These are phyloP conservation scores for Sardinella longiceps DNA, from an alignment of 2,797 vertebrate species.

Conservation along the genomic window DNA sequence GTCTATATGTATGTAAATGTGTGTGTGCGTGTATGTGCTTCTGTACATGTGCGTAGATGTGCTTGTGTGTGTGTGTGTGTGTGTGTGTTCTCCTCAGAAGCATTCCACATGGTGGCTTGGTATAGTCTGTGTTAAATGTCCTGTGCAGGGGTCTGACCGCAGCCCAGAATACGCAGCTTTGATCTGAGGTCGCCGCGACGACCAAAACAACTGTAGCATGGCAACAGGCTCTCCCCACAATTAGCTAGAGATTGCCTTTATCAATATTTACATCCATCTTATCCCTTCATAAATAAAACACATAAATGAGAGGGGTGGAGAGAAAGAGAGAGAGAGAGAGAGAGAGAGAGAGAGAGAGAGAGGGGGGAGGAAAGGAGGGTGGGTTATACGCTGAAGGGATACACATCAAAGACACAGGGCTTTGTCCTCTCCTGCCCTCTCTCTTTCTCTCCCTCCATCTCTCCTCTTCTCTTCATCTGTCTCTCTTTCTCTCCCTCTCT, in stretches of 20 bases:
- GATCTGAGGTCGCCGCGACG: constrained; percentile 28
- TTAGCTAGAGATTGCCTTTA: constrained; percentile 39
- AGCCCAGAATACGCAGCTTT: constrained; percentile 30
- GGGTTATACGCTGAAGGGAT: constrained; percentile 27
- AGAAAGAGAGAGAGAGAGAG: not conserved
- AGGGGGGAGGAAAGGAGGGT: not conserved
- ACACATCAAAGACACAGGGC: constrained; percentile 44
- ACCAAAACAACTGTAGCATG: constrained; percentile 19
- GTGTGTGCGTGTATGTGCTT: not conserved
- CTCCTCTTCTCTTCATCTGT: not conserved
- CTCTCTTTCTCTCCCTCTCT: not conserved
- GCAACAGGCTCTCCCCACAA: constrained; percentile 31
- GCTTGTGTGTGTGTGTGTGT: not conserved
- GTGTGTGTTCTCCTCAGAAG: not conserved
- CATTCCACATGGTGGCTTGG: constrained; percentile 30
- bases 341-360: not conserved
- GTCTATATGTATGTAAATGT: not conserved
- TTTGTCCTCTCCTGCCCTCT: constrained; percentile 21
- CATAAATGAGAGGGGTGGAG: constrained; percentile 33
- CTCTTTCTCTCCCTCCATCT: constrained; percentile 15
- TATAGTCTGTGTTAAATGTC: constrained; percentile 32
- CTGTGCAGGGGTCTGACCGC: constrained; percentile 17
- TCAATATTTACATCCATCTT: constrained; percentile 45
- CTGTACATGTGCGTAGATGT: not conserved
- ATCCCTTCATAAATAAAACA: constrained; percentile 35